Conservation (phyloP, 1,140 invertebrate genomes). For the Scaptomyza montana region DNA sequence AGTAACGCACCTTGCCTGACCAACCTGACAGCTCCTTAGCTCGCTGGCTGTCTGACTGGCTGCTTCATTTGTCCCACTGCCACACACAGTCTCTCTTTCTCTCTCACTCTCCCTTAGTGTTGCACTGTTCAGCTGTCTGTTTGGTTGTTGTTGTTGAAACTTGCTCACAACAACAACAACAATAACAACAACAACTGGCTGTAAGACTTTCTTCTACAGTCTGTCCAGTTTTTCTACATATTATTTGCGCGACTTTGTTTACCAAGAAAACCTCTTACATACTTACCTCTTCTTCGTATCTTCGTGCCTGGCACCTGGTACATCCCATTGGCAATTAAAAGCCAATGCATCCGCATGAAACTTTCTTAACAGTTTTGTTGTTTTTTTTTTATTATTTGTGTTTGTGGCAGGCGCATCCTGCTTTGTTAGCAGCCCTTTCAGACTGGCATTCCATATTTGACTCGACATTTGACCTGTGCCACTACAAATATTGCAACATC, state of each 20-base stretch:
- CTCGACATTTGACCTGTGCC: conserved; percentile 8
- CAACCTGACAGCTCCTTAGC: conserved; percentile 52
- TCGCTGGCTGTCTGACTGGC: conserved; percentile 14
- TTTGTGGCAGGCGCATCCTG: conserved; percentile 52
- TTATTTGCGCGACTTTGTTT: conserved; percentile 64
- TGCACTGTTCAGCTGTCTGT: conserved; percentile 18
- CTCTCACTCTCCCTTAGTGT: neutral
- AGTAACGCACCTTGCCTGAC: conserved; percentile 68
- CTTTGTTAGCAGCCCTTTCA: conserved; percentile 20
- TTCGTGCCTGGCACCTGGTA: conserved; percentile 3
- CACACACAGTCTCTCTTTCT: neutral
- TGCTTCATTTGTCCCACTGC: conserved; percentile 17
- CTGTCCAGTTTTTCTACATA: conserved; percentile 78
- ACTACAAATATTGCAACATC: conserved; percentile 30
- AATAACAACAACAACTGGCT: conserved; percentile 35
- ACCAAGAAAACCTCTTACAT: conserved; percentile 33
- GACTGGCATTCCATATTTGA: neutral
- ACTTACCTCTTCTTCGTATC: conserved; percentile 7
- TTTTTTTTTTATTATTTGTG: too few species aligned
- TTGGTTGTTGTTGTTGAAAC: conserved; percentile 44
- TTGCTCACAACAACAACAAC: conserved; percentile 35
- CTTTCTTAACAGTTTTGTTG: conserved; percentile 61
- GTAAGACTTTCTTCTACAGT: conserved; percentile 67
- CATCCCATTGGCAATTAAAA: conserved; percentile 60
- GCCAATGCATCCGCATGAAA: conserved; percentile 65